Percentiles rank a stretch among this genome's conserved stretches.
phyloP scores from a whole-genome alignment of 2,888 invertebrate species.

The Scaptomyza polygonia region DNA sequence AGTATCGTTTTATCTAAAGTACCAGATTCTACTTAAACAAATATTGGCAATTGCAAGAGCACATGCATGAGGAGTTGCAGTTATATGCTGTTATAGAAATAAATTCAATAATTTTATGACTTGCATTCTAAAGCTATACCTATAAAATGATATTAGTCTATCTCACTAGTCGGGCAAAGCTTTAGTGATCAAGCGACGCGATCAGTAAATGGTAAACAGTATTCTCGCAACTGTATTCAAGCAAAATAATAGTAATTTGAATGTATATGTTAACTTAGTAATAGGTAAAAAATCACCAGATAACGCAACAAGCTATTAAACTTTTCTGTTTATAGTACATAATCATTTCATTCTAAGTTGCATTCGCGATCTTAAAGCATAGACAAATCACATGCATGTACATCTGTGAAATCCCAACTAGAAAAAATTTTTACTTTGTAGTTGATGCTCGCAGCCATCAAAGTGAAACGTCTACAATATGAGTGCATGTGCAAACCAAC shows the following conservation, averaged over 20 bases:
- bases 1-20: background rate
- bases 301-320: too few relatives aligned
- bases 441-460: slow-evolving; percentile 51
- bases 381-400: too few relatives aligned
- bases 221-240: background rate
- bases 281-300: too few relatives aligned
- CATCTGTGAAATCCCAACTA: too few relatives aligned
- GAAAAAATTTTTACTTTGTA: slow-evolving; percentile 33
- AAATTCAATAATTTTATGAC: background rate
- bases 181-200: background rate
- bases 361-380: too few relatives aligned
- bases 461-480: slow-evolving; percentile 39
- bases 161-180: background rate
- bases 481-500: slow-evolving; percentile 36
- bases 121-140: too few relatives aligned
- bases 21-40: background rate
- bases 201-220: background rate
- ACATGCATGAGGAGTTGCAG: background rate
- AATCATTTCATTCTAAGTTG: too few relatives aligned
- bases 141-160: too few relatives aligned
- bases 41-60: too few relatives aligned
- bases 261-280: too few relatives aligned
- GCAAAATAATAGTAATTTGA: too few relatives aligned
- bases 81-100: background rate
- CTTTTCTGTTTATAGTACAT: too few relatives aligned